Evolutionary conservation across 2,888 invertebrate species (phyloP), one percentile per base, ranked within the genome.

Genomic region (Norana najaformis): DNA sequence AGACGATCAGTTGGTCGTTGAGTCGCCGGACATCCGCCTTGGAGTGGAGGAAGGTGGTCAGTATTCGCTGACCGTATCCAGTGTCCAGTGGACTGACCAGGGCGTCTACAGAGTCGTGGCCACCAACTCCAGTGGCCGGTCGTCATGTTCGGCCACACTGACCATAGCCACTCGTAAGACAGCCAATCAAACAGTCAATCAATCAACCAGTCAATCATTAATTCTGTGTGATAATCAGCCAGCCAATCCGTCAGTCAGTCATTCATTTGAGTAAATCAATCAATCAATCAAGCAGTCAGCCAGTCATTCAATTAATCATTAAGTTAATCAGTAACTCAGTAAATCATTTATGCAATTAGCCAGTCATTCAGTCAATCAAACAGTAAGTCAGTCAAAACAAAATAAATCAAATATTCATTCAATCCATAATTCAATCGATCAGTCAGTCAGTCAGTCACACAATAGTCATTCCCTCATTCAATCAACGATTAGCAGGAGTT

Each of bases 81-180:
- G 83, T 41, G 89, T 83, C 37, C 82, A 83, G 37, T 37, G 1
- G 38, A 30, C 34, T 34, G 89, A 89, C 37, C 34, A 36, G 37
- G 89, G 83, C 30, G 38, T 20, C 23, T 89, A 89, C 85, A 89
- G 35, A 5, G 30, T 89, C 37, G n/a, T 30, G 11, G 89, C 83
- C 83, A 83, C 18, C 34, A 89, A 89, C 36, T 2, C 11, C 34
- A 36, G 36, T 82, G 89, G 89, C 38, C 83, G 34, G 37, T 20
- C 38, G 8, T 89, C 83, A 5, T 89, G 83, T 47, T 89, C 89
- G 8, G 89, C 89, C 36, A 69, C n/a, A 37, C 82, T 89, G 34
- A 88, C 39, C 37, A 39, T 88, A 5, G 39, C 38, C 37, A 39
- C 18, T 37, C 30, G 88, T 88, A 34, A 88, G 41, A 88, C 39